Percentiles rank a stretch among this genome's conserved stretches.
These are phyloP conservation scores for Saturnia japonica DNA, from an alignment of 2,888 invertebrate genomes.

Conservation along the genomic window DNA sequence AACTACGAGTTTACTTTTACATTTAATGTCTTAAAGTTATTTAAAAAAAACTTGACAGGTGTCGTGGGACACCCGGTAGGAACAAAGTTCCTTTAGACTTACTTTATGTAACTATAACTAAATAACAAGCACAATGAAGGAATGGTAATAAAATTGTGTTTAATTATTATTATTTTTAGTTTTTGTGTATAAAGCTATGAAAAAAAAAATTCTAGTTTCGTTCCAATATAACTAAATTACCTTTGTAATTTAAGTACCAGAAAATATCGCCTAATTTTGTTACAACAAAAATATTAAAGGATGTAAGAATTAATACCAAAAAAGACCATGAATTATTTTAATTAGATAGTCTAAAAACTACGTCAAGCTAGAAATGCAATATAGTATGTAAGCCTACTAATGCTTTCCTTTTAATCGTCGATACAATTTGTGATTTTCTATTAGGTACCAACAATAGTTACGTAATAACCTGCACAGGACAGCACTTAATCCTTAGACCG, in stretches of 20 bases:
- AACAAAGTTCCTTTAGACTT: too few relatives aligned
- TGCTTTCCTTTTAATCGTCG: neutral
- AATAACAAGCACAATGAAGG: too few relatives aligned
- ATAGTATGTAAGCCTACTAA: neutral
- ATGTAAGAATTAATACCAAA: neutral
- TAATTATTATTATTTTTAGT: too few relatives aligned
- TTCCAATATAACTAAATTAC: too few relatives aligned
- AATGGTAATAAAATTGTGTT: too few relatives aligned
- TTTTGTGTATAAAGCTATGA: too few relatives aligned
- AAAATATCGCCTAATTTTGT: too few relatives aligned
- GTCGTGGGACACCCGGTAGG: too few relatives aligned
- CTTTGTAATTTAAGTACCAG: too few relatives aligned
- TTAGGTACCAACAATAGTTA: neutral
- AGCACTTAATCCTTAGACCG: neutral
- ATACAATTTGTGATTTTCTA: neutral
- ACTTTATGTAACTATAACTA: too few relatives aligned
- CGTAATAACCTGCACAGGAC: neutral
- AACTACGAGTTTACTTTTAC: neutral
- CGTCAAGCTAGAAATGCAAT: neutral
- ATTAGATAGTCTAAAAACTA: neutral
- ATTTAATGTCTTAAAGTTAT: neutral
- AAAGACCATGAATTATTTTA: neutral
- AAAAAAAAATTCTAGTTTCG: too few relatives aligned
- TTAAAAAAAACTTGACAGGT: too few relatives aligned
- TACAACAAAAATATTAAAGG: neutral